These are phyloP conservation scores for Esperia sulphurella DNA, from an alignment of 2,888 invertebrate species.

Conservation along the genomic window DNA sequence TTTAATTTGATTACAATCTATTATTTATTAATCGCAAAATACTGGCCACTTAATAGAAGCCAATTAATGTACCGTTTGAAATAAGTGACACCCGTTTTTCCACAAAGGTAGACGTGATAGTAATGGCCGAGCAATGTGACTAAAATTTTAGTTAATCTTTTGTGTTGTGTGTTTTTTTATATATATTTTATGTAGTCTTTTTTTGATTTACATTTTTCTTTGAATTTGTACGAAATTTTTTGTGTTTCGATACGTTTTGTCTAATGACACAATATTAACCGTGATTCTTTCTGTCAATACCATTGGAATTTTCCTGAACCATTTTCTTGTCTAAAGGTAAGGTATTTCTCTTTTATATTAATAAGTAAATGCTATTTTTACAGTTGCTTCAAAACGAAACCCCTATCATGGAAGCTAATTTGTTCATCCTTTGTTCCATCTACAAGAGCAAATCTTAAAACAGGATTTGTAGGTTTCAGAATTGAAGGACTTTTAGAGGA, in stretches of 20 bases:
- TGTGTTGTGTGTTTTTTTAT: conserved; percentile 75
- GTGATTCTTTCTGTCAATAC: conserved; percentile 10
- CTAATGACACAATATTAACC: conserved; percentile 41
- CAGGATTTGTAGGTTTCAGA: too few species aligned
- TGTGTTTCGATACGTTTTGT: conserved; percentile 43
- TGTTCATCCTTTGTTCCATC: too few species aligned
- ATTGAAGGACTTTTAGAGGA: too few species aligned
- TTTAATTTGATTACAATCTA: too few species aligned
- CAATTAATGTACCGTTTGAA: conserved; percentile 7
- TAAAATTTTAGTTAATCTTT: conserved; percentile 71
- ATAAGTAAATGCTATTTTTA: too few species aligned
- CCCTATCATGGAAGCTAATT: too few species aligned
- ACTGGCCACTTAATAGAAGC: conserved; percentile 12
- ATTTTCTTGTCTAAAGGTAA: conserved; percentile 31
- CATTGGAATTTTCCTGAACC: conserved; percentile 17
- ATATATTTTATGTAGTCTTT: conserved; percentile 73
- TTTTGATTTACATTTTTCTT: conserved; percentile 51
- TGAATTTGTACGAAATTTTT: conserved; percentile 68
- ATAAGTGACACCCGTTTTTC: conserved; percentile 22
- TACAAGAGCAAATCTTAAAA: too few species aligned
- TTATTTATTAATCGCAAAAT: neutral
- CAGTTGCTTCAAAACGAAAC: too few species aligned
- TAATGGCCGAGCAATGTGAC: conserved; percentile 72
- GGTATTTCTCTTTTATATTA: too few species aligned
- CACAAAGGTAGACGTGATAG: conserved; percentile 42